A percentile compares a stretch with the other conserved stretches of the same genome.
phyloP scores from a whole-genome alignment of 2,888 invertebrate genomes.

The Torymus aiolomorphi region DNA sequence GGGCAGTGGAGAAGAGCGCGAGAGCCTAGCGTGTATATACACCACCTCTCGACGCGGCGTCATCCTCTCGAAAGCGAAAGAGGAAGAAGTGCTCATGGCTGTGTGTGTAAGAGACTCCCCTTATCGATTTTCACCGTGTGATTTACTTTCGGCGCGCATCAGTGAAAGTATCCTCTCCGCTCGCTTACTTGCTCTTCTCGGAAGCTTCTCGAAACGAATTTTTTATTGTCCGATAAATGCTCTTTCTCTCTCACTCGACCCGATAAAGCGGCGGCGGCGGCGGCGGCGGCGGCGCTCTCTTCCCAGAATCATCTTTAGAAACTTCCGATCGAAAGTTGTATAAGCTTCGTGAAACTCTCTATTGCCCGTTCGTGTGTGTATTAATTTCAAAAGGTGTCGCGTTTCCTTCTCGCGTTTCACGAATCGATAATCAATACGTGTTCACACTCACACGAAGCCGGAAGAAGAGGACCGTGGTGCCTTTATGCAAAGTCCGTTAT shows the following conservation, averaged over 20 bases:
- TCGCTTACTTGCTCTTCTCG: conserved; percentile 9
- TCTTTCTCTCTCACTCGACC: background rate
- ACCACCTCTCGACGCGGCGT: no score
- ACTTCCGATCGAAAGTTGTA: conserved; percentile 44
- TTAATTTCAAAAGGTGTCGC: conserved; percentile 28
- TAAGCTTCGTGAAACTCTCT: conserved; percentile 4
- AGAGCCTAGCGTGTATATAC: background rate
- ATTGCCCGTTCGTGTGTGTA: background rate
- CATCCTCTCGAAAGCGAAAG: background rate
- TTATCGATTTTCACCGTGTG: conserved; percentile 49
- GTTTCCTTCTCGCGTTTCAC: background rate
- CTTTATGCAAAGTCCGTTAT: no score
- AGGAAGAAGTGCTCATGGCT: conserved; percentile 2
- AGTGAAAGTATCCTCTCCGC: conserved; percentile 54
- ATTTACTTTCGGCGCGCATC: conserved; percentile 27
- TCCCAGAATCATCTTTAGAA: conserved; percentile 32
- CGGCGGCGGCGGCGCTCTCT: background rate
- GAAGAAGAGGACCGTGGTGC: background rate
- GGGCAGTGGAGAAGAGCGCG: background rate
- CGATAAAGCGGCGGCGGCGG: background rate
- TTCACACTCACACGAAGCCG: background rate
- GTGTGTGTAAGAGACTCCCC: background rate
- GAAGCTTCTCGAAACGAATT: conserved; percentile 44
- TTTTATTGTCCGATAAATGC: conserved; percentile 29
- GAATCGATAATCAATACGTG: conserved; percentile 12